phyloP scores from a whole-genome alignment of 2,888 invertebrate species.

The Pheosia tremula region DNA sequence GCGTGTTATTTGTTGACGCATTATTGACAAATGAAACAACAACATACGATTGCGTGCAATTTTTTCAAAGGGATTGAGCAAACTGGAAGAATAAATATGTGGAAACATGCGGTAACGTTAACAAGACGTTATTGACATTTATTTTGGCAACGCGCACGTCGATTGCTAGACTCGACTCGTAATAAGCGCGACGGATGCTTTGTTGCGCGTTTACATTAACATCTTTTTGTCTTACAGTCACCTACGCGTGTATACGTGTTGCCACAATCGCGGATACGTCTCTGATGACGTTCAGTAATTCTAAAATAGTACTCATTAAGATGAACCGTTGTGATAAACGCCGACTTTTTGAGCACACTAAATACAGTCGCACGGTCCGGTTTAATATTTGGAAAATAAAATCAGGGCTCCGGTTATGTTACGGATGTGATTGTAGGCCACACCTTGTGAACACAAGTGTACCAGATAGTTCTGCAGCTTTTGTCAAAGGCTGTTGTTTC shows the following conservation, averaged over 20 bases:
- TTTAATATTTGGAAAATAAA: background rate
- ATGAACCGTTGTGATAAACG: slow-evolving; percentile 46
- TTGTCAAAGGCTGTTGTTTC: background rate
- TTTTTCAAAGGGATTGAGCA: slow-evolving; percentile 21
- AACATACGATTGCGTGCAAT: slow-evolving; percentile 13
- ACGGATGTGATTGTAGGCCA: slow-evolving; percentile 3
- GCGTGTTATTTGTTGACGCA: slow-evolving; percentile 8
- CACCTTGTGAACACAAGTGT: background rate
- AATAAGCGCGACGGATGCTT: slow-evolving; percentile 52
- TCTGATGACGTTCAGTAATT: slow-evolving; percentile 53
- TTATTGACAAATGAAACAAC: slow-evolving; percentile 31
- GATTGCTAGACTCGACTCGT: slow-evolving; percentile 45
- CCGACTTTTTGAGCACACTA: slow-evolving; percentile 16
- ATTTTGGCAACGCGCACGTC: slow-evolving; percentile 57
- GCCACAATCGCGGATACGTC: slow-evolving; percentile 46
- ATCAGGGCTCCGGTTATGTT: slow-evolving; percentile 4
- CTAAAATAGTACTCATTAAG: slow-evolving; percentile 62
- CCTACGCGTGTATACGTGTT: slow-evolving; percentile 51
- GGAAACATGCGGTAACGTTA: slow-evolving; percentile 42
- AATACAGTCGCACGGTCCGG: slow-evolving; percentile 5
- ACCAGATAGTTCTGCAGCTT: background rate
- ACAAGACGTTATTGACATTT: slow-evolving; percentile 61
- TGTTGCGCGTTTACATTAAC: slow-evolving; percentile 58
- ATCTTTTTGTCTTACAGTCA: slow-evolving; percentile 56
- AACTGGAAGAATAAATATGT: slow-evolving; percentile 22